Evolutionary conservation across 2,797 vertebrate genomes (phyloP), one percentile per base, ranked within the genome.

Genomic region (Phrynocephalus vlangalii): DNA sequence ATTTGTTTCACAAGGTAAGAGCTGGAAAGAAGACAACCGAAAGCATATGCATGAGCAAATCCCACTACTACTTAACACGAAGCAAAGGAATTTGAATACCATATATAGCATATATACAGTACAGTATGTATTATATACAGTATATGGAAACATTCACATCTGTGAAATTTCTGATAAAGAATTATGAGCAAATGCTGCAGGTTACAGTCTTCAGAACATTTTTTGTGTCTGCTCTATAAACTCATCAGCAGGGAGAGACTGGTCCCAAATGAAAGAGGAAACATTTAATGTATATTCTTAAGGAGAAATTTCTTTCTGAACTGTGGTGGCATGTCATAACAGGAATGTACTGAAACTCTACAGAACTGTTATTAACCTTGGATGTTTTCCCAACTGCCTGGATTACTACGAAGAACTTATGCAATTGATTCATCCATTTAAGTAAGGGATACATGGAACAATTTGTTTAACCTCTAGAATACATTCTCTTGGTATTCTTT

Each of bases 401-500:
- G 0, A 83, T 88, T 48, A 33, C 75, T 91, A 1, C 63, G 33
- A 77, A 20, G 83, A 24, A 71, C 1, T 82, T 86, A 71, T 63
- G 88, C 33, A 85, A 68, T 15, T 87, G 0, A 60, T 85, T 91
- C 56, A 86, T 16, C 24, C 63, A 28, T 83, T 83, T 83, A 90
- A 52, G 88, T 85, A 82, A 68, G 63, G 90, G 68, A 85, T 16
- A 63, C 68, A 72, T 68, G 85, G 16, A 86, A 30, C 48, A 87
- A 84, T 60, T 86, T 5, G 76, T 90, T 89, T 83, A 86, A 88
- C 20, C 33, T 10, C 28, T 0, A 0, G 63, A 82, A 70, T 78
- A 91, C 30, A 67, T 66, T 70, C 82, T 63, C 67, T 87, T 82
- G 84, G 87, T 11, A 22, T 85, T 87, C 88, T 88, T 82, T 78